phyloP scores from a whole-genome alignment of 2,888 invertebrate species.

The Nymphalis urticae region DNA sequence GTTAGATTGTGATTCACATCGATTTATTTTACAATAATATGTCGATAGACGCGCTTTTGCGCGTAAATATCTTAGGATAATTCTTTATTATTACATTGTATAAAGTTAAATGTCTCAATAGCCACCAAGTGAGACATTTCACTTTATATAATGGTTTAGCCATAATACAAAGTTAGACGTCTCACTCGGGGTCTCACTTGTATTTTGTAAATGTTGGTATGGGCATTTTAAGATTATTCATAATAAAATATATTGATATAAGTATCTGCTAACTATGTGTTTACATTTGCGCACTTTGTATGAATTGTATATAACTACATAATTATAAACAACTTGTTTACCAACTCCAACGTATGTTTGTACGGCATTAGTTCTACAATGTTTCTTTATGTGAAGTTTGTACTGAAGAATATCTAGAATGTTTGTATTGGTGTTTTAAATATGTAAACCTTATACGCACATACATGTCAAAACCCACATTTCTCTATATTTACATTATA shows the following conservation, averaged over 20 bases:
- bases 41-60: neutral
- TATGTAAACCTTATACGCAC: conserved; percentile 20
- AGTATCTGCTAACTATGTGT: neutral
- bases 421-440: conserved; percentile 17
- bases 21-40: neutral
- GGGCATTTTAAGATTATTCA: neutral
- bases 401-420: conserved; percentile 7
- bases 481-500: conserved; percentile 7
- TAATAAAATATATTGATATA: neutral
- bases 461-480: conserved; percentile 9
- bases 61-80: neutral
- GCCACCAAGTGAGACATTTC: neutral
- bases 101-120: neutral
- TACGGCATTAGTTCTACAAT: conserved; percentile 23
- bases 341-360: conserved; percentile 13
- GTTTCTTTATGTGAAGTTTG: conserved; percentile 14
- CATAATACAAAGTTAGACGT: too few species aligned
- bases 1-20: conserved; percentile 12
- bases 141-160: neutral
- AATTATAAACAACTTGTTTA: conserved; percentile 15
- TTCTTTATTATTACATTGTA: neutral
- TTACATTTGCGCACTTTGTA: conserved; percentile 11
- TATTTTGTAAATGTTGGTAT: neutral
- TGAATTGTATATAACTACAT: conserved; percentile 11
- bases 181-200: neutral